A percentile compares a stretch with the other conserved stretches of the same genome.
Evolutionary conservation across 2,797 vertebrate genomes (phyloP).

Genomic region (Aselliscus stoliczkanus): DNA sequence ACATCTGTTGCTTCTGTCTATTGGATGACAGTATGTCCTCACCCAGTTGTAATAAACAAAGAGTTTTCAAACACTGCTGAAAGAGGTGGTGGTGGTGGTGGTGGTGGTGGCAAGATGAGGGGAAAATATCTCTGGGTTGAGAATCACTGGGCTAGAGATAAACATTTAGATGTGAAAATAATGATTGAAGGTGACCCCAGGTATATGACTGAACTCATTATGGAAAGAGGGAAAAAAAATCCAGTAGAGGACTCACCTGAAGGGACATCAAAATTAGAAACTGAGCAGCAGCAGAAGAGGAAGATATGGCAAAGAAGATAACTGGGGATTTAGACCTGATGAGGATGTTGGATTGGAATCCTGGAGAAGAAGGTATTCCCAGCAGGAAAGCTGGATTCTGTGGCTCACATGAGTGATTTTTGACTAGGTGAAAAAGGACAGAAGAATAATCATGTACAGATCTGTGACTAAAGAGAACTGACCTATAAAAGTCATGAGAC

Average conservation of each 20-base stretch:
- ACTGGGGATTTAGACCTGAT: background rate
- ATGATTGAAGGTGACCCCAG: background rate
- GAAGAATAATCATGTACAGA: background rate
- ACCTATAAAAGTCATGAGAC: no score
- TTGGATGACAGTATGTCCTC: background rate
- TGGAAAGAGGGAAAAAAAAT: background rate
- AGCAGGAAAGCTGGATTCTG: background rate
- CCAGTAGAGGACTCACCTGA: background rate
- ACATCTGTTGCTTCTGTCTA: background rate
- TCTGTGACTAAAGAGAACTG: background rate
- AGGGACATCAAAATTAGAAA: background rate
- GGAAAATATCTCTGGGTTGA: background rate
- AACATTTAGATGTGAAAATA: background rate
- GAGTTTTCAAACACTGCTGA: background rate
- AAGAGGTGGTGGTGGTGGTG: no score
- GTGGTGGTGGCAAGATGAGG: no score
- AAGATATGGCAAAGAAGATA: background rate
- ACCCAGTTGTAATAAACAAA: background rate
- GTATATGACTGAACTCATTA: background rate
- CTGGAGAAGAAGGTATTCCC: background rate
- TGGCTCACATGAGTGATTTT: background rate
- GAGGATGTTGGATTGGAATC: background rate
- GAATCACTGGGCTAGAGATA: background rate
- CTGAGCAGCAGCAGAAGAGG: background rate
- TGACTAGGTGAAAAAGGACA: background rate